phyloP scores from a whole-genome alignment of 2,113 vertebrate genomes.

The Callithrix jacchus region DNA sequence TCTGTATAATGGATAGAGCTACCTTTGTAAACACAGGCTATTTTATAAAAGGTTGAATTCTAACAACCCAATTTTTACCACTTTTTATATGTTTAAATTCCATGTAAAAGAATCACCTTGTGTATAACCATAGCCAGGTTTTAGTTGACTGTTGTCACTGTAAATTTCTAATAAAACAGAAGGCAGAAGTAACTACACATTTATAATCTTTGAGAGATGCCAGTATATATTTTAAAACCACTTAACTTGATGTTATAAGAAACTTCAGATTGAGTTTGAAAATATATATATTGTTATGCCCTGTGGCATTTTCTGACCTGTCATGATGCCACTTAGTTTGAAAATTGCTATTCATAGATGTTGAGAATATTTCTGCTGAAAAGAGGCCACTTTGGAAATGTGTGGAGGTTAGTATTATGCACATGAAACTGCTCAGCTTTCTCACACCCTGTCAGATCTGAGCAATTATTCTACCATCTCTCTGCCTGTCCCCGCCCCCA shows the following conservation, averaged over 20 bases:
- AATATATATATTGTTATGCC: conserved; percentile 33
- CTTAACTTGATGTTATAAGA: conserved; percentile 40
- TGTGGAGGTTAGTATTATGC: conserved; percentile 67
- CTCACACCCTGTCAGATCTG: conserved; percentile 69
- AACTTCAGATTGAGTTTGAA: conserved; percentile 39
- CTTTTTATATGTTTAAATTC: not conserved
- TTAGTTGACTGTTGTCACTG: conserved; percentile 43
- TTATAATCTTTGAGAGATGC: conserved; percentile 37
- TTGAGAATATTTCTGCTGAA: conserved; percentile 57
- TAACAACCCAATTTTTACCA: not conserved
- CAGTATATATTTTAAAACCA: conserved; percentile 55
- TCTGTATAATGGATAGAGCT: not conserved
- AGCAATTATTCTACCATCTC: conserved; percentile 68
- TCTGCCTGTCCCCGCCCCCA: conserved; percentile 61
- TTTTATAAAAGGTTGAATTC: not conserved
- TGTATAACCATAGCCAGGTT: not conserved
- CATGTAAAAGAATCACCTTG: not conserved
- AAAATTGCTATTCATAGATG: conserved; percentile 55
- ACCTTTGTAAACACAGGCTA: not conserved
- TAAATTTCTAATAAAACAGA: conserved; percentile 58
- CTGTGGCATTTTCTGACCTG: conserved; percentile 58
- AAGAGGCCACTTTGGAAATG: conserved; percentile 61
- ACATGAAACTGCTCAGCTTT: conserved; percentile 62
- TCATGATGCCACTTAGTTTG: conserved; percentile 53
- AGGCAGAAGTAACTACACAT: conserved; percentile 34